Conservation (phyloP, 64 coral and sea anemone species). For the Porites australiensis region DNA sequence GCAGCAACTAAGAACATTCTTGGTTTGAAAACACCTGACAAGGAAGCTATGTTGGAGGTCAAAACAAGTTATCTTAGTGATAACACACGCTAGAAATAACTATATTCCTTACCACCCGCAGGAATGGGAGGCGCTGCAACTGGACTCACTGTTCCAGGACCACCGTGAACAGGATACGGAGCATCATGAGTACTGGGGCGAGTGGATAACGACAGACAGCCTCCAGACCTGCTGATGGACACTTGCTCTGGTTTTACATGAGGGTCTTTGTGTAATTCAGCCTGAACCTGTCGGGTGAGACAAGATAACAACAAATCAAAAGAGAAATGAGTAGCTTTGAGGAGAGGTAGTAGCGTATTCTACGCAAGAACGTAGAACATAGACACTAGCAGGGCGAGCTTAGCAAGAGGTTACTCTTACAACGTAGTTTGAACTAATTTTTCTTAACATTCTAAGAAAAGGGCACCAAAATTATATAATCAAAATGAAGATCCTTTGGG, state of each 20-base stretch:
- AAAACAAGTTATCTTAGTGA: background rate
- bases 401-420: too few relatives aligned
- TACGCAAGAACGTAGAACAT: too few relatives aligned
- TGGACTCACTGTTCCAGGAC: conserved; percentile 79
- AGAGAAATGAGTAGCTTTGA: too few relatives aligned
- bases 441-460: too few relatives aligned
- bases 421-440: too few relatives aligned
- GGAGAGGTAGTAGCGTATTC: too few relatives aligned
- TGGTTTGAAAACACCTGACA: background rate
- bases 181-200: conserved; percentile 74
- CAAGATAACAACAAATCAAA: background rate
- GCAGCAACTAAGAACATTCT: too few relatives aligned
- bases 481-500: too few relatives aligned
- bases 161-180: conserved; percentile 52
- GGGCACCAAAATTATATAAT: too few relatives aligned
- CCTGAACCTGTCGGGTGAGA: conserved; percentile 73
- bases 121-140: conserved; percentile 46
- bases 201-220: conserved; percentile 54
- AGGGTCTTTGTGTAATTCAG: conserved; percentile 93
- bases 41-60: background rate
- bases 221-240: conserved; percentile 65
- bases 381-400: too few relatives aligned
- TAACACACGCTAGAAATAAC: background rate
- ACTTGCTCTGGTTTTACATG: conserved; percentile 94
- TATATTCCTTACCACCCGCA: background rate